Evolutionary conservation across 2,113 vertebrate genomes (phyloP).

Genomic region (Ellobius talpinus): DNA sequence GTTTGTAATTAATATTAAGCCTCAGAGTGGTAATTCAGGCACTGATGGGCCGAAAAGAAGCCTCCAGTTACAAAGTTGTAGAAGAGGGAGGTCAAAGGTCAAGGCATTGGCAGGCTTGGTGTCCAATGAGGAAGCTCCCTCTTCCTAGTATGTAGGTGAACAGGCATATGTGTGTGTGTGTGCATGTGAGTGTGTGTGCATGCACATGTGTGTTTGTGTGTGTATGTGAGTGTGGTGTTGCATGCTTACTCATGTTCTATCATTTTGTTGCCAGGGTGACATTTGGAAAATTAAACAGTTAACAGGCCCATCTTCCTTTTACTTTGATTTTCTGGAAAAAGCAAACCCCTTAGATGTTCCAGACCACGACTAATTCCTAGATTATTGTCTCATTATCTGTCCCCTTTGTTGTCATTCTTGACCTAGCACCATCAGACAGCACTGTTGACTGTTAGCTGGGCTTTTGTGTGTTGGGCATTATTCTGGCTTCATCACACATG

Average conservation of each 20-base stretch:
- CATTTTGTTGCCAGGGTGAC: neutral
- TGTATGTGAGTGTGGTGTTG: neutral
- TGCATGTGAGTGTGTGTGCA: neutral
- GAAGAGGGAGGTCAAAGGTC: neutral
- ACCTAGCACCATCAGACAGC: rapidly evolving
- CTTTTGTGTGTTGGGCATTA: too few relatives aligned
- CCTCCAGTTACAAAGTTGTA: too few relatives aligned
- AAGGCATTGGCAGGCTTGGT: neutral
- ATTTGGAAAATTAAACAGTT: neutral
- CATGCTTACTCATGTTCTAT: neutral
- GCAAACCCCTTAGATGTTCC: neutral
- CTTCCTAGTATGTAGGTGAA: neutral
- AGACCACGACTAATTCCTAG: neutral
- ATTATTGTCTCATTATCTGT: neutral
- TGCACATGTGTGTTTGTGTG: neutral
- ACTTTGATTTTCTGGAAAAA: neutral
- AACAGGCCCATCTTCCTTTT: neutral
- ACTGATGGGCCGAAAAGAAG: too few relatives aligned
- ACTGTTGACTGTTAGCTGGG: neutral
- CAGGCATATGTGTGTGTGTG: neutral
- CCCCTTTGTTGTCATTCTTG: neutral
- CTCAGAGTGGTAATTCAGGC: too few relatives aligned
- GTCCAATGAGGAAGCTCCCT: neutral
- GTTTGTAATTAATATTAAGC: too few relatives aligned
- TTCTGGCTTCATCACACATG: neutral